Evolutionary conservation across 2,797 vertebrate genomes (phyloP), one percentile per base, ranked within the genome.

Genomic region (Clarias laeviceps): DNA sequence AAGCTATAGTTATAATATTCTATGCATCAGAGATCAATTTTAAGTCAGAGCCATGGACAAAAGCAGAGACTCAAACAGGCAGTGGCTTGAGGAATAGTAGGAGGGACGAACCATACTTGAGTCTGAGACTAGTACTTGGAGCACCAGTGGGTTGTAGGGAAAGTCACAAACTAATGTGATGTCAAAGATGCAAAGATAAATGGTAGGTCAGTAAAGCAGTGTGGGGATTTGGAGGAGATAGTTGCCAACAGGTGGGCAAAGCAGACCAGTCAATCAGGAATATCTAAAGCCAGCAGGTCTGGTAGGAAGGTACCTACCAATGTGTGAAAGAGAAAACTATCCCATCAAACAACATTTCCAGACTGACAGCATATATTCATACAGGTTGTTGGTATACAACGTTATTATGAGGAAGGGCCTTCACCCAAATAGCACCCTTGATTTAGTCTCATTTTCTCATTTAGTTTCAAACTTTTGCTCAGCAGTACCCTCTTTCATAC

Each of bases 181-280:
- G 45, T 54, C 64, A 65, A 50, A 11, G 45, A 50, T 50, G 79
- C n/a, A 81, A 27, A 66, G 40, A 24, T 0, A 17, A 66, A n/a
- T 81, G 37, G 40, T 62, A 15, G 9, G 27, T 56, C 27, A 29
- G 74, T 79, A 32, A 62, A 62, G 77, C 32, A 37, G 8, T 59
- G 4, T 14, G 18, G 4, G 11, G 18, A 24, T 32, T 80, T 1
- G 3, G 45, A 81, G 62, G 56, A 32, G 45, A 65, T n/a, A 45
- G 24, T 34, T 24, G 34, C 6, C 77, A 64, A 24, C 78, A 80
- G 24, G 34, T 66, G 37, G n/a, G n/a, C n/a, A 82, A 82, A 81
- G 12, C 45, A 34, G 20, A 29, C 9, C 64, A 17, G 45, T 69
- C 5, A 20, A 57, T 34, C 24, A 37, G 9, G 50, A 34, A 69